Base-by-base conservation (phyloP, 2,113 vertebrate species). In the Upupa epops region DNA sequence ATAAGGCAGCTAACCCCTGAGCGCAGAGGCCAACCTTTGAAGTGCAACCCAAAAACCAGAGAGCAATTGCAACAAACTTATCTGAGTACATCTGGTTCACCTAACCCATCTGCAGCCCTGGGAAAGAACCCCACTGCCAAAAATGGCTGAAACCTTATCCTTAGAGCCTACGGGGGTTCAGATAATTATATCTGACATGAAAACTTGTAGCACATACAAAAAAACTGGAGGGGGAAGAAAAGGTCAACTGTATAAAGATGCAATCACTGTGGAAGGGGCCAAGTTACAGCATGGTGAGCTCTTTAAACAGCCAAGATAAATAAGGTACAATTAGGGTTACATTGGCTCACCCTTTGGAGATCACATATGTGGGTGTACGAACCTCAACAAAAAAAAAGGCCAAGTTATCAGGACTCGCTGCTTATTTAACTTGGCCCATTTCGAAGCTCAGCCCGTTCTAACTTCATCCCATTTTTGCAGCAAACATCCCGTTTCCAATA, bases 151-250 rank as follows among this genome's bases (percentile, higher is more conserved):
- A 96, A 95, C 93, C 71, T 94, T 96, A 96, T 89, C 96, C 96
- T 66, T 63, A 90, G 74, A 96, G 95, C 95, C 95, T 95, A 92
- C 92, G n/a, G 93, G 93, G 89, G 93, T 96, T 94, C 95, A 85
- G 89, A 93, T 95, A 96, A 96, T 95, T 96, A 87, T 93, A 96
- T 95, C 90, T 92, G 93, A 96, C 96, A 94, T 90, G 90, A 96
- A 96, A 96, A 96, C 96, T 94, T 96, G 95, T 96, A 96, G 86
- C 92, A 96, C 92, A 86, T 82, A 90, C 83, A 87, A 89, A 95
- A 91, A 95, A 95, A 93, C 18, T 92, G 94, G 77, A 92, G 86
- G 90, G 84, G 83, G 70, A 95, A 83, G 80, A 95, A 94, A 95
- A 96, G 93, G 96, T 95, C 95, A 96, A 68, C 93, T 95, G 93